Base-by-base conservation (phyloP, 2,888 invertebrate genomes). In the Platerodrilus igneus region DNA sequence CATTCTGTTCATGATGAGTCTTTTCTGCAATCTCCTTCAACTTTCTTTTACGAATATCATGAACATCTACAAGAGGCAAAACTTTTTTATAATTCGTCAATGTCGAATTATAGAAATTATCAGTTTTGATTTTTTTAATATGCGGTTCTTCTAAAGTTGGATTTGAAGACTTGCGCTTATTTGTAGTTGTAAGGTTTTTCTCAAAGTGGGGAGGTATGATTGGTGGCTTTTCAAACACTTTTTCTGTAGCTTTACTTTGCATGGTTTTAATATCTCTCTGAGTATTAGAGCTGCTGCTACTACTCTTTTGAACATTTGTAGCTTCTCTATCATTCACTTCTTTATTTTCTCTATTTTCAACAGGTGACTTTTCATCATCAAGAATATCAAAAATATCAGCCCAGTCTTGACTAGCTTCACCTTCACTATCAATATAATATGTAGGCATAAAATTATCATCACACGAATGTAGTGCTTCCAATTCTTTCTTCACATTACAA, bases 21-120 rank as follows among this genome's bases (percentile, higher is more conserved):
- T 53, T 67, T 71, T 14, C 55, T 8, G 76, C 74, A 44, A 77
- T 60, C 59, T 71, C 70, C 54, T 72, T 75, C 6, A 77, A 63
- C 52, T 69, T 75, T 28, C 65, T 68, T 48, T 71, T 74, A 16
- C 76, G 62, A 56, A 66, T 69, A 61, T 68, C 72, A 57, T 41
- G 29, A 13, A 53, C 48, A 16, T 63, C 42, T 62, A 65, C 37
- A 52, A n/a, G n/a, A n/a, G n/a, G n/a, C n/a, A n/a, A n/a, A n/a
- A n/a, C n/a, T n/a, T n/a, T n/a, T n/a, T n/a, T n/a, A n/a, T n/a
- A n/a, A n/a, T n/a, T n/a, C n/a, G n/a, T n/a, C n/a, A n/a, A n/a
- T n/a, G n/a, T 22, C 14, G 14, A 14, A 23, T 37, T 26, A 9
- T 37, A 33, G 16, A 37, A 21, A 15, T 10, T 27, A 17, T 17